Evolutionary conservation across 2,888 invertebrate species (phyloP).

Genomic region (Scotopteryx bipunctaria): DNA sequence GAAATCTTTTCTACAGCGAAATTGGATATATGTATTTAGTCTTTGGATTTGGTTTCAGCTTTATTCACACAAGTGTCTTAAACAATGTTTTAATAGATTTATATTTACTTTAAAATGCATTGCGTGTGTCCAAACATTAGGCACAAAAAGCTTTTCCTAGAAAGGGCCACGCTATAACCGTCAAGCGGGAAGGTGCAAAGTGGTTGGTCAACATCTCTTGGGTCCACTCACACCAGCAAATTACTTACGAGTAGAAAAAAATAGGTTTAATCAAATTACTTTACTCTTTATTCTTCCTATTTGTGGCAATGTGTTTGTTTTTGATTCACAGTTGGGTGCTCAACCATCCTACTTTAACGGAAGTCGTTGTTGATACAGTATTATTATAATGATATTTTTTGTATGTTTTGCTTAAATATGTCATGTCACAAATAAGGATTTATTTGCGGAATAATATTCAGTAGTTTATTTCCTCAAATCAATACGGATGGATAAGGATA

Average conservation of each 20-base stretch:
- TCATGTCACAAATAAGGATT: background rate
- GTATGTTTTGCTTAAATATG: background rate
- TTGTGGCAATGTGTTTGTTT: slow-evolving; percentile 46
- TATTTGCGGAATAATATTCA: background rate
- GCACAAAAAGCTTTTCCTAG: slow-evolving; percentile 63
- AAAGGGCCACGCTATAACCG: slow-evolving; percentile 64
- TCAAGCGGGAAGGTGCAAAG: slow-evolving; percentile 69
- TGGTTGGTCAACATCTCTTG: slow-evolving; percentile 67
- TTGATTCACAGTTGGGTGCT: slow-evolving; percentile 37
- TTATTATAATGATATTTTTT: slow-evolving; percentile 14
- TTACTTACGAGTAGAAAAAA: slow-evolving; percentile 59
- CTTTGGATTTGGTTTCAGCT: background rate
- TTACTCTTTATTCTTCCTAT: slow-evolving; percentile 51
- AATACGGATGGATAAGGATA: slow-evolving; percentile 2
- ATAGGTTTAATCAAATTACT: slow-evolving; percentile 59
- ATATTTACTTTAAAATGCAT: slow-evolving; percentile 42
- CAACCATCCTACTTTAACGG: slow-evolving; percentile 29
- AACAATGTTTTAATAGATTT: slow-evolving; percentile 36
- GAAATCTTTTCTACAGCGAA: slow-evolving; percentile 22
- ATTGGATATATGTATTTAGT: background rate
- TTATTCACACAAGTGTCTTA: slow-evolving; percentile 14
- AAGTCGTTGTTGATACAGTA: slow-evolving; percentile 23
- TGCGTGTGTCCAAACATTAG: slow-evolving; percentile 51
- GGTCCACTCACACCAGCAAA: slow-evolving; percentile 60
- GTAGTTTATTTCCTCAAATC: slow-evolving; percentile 17